Base-by-base conservation (phyloP, 2,888 invertebrate species). In the Tanytarsus gracilentus region DNA sequence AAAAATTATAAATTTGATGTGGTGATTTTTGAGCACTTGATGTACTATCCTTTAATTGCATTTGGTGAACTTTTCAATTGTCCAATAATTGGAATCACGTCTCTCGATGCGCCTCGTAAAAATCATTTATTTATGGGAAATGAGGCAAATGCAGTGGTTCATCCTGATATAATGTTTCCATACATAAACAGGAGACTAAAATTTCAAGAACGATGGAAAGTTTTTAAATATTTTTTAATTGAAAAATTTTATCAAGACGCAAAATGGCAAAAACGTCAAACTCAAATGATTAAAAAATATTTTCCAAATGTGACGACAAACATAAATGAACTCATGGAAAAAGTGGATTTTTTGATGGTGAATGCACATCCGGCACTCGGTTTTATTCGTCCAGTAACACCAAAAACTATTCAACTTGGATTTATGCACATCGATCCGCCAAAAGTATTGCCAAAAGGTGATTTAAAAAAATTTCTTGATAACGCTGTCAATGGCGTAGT, bases 101-200 rank as follows among this genome's bases (percentile, higher is more conserved):
- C 69, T 1, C 66, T 68, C 64, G 68, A 66, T n/a, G 67, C 65
- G 2, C 66, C 65, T 51, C 63, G 63, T 14, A 65, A 66, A 4
- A 66, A 63, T 3, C 68, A 69, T 53, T 65, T 65, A 48, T 65
- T 66, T 1, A 63, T 66, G 36, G 68, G 68, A 8, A 68, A 69
- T 62, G 67, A 65, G 1, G 63, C 65, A 53, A 66, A 66, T 23
- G 66, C 68, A 4, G 64, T 67, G 5, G 23, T 68, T n/a, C 66
- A 67, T 58, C 68, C 69, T 1, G 69, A 70, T 56, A 65, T 68
- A 64, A 64, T 68, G 60, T 61, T 69, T 23, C 65, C 65, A 23
- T 64, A 62, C 23, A 61, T 9, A 2, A 69, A 70, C 50, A 67
- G 70, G 39, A 70, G 74, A 56, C 64, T 76, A 61, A 74, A 69